Base-by-base conservation (phyloP, 2,797 vertebrate species). In the Discoglossus pictus region DNA sequence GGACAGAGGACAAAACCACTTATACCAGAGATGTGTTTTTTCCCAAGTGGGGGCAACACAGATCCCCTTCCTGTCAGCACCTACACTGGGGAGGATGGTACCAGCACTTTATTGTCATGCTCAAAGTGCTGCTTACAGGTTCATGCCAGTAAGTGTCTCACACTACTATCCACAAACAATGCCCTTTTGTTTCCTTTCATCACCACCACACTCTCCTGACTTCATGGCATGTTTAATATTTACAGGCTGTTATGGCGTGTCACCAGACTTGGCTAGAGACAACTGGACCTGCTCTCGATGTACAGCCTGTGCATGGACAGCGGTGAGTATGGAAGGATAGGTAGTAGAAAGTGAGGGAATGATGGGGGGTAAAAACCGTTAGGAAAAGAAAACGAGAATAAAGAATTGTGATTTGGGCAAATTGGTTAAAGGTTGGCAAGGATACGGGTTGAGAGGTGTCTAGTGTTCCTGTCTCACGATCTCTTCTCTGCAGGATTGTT, bases 11-110 rank as follows among this genome's bases (percentile, higher is more conserved):
- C 91, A 3, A 92, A 90, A 70, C 95, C 96, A 0, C 82, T 98
- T 68, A 92, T 98, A 72, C 96, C 95, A 0, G 97, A 99, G 84
- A 98, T 99, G 93, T 99, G 97, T 85, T 99, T 99, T 81, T 94
- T 94, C 4, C 89, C 92, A 0, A 90, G 94, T 0, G 89, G 88
- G 0, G 93, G 90, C 48, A 98, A 94, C 81, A 92, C 89, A 0
- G 97, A 97, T 76, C 95, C 94, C 0, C 87, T 93, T 3, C 93
- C 96, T 8, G 91, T 93, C 8, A 98, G 89, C 78, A 89, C 89
- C 0, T 90, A 89, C 24, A 93, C 93, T 0, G 93, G 90, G 1
- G 97, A 98, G 2, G 95, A 98, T 20, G 93, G 95, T 31, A 95
- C 92, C 78, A 98, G 97, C 62, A 78, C 89, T 1, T 87, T 99